Evolutionary conservation across 2,797 vertebrate species (phyloP).

Genomic region (Tragelaphus oryx): DNA sequence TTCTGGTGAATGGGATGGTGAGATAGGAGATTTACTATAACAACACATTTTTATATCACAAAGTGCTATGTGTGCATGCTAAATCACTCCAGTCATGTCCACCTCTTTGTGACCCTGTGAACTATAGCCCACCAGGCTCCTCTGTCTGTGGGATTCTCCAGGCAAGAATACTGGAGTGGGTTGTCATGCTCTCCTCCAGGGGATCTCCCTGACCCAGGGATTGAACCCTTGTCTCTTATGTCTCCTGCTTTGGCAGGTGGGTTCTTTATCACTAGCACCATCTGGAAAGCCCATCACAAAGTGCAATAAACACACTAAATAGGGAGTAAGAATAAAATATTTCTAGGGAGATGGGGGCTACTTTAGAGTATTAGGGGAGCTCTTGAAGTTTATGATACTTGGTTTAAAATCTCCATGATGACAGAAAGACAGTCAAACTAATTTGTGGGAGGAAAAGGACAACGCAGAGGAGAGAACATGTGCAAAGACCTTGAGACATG

Average conservation of each 20-base stretch:
- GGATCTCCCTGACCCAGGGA: not conserved
- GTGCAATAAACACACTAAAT: not conserved
- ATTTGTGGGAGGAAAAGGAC: not conserved
- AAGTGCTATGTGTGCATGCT: not conserved
- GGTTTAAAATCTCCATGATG: not conserved
- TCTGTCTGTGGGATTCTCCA: not conserved
- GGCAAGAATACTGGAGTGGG: not conserved
- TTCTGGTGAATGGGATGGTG: not conserved
- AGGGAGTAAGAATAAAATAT: not conserved
- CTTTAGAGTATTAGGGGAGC: not conserved
- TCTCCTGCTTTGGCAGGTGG: not conserved
- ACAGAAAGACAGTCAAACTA: not conserved
- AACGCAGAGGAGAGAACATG: not conserved
- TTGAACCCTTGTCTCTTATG: not conserved
- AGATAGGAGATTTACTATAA: not conserved
- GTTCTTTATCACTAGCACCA: not conserved
- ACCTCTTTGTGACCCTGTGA: not conserved
- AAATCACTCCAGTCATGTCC: not conserved
- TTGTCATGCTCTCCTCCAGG: not conserved
- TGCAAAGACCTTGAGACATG: not conserved
- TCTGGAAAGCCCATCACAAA: not conserved
- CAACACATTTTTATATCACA: not conserved
- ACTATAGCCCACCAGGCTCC: not conserved
- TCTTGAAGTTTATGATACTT: not conserved
- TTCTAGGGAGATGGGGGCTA: not conserved